These are phyloP conservation scores for Macrostomum lignano DNA, from an alignment of 1,140 invertebrate genomes.

Conservation along the genomic window DNA sequence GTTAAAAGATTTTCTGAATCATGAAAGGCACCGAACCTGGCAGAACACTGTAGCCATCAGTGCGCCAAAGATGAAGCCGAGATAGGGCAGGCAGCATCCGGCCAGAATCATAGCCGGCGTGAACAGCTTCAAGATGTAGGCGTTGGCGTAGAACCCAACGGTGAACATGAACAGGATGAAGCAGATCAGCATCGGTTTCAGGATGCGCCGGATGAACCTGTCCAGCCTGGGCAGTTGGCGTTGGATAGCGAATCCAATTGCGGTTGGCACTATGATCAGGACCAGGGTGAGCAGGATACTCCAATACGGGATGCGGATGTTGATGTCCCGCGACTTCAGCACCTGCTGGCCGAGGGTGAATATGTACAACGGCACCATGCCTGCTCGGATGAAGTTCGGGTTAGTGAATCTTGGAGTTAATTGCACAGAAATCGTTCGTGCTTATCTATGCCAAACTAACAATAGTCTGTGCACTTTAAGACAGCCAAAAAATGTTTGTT, in stretches of 20 bases:
- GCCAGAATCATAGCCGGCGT: constrained; percentile 35
- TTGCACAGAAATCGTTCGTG: too few species aligned
- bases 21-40: constrained; percentile 19
- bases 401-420: too few species aligned
- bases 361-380: too few species aligned
- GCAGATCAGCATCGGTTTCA: constrained; percentile 42
- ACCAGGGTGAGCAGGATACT: constrained; percentile 45
- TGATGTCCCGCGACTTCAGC: too few species aligned
- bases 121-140: constrained; percentile 62
- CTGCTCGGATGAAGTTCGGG: too few species aligned
- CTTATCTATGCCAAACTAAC: too few species aligned
- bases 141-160: constrained; percentile 65
- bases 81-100: constrained; percentile 52
- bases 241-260: constrained; percentile 38
- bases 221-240: constrained; percentile 22
- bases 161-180: constrained; percentile 56
- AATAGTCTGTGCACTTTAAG: too few species aligned
- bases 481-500: too few species aligned
- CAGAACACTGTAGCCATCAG: constrained; percentile 12
- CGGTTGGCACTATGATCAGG: constrained; percentile 49
- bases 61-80: constrained; percentile 49
- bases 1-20: too few species aligned
- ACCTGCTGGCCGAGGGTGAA: too few species aligned
- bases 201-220: too few species aligned
- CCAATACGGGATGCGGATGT: constrained; percentile 46